Conservation (phyloP, 2,888 invertebrate genomes). For the Drosophila rubida region DNA sequence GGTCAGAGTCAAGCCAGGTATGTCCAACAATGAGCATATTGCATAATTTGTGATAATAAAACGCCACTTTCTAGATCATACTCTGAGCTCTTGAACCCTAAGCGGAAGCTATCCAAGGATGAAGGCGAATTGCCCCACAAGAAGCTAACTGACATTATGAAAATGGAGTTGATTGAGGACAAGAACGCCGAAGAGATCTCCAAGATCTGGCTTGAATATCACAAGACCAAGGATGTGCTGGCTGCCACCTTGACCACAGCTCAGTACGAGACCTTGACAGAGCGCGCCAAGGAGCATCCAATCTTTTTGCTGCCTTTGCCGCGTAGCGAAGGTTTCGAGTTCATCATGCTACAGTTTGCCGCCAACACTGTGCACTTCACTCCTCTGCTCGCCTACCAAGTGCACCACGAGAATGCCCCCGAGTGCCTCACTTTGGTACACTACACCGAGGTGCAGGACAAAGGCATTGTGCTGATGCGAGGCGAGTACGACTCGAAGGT, state of each 20-base stretch:
- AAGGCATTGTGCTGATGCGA: slow-evolving; percentile 92
- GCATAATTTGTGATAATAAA: too few relatives aligned
- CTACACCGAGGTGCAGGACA: slow-evolving; percentile 90
- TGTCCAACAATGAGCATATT: not conserved
- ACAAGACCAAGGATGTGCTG: slow-evolving; percentile 91
- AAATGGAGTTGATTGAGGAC: slow-evolving; percentile 90
- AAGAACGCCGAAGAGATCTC: slow-evolving; percentile 90
- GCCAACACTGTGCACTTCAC: slow-evolving; percentile 92
- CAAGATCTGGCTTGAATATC: slow-evolving; percentile 92
- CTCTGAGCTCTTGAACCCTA: slow-evolving; percentile 89
- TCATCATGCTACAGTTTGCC: slow-evolving; percentile 91
- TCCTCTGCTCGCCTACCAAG: slow-evolving; percentile 93
- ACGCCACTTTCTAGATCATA: slow-evolving; percentile 85
- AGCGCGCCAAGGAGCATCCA: slow-evolving; percentile 87
- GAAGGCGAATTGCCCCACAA: slow-evolving; percentile 85
- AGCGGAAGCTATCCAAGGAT: slow-evolving; percentile 83
- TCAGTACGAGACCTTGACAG: slow-evolving; percentile 87
- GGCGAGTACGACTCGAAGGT: slow-evolving; percentile 94
- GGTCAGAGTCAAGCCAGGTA: slow-evolving; percentile 80
- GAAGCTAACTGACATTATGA: slow-evolving; percentile 90
- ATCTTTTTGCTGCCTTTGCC: slow-evolving; percentile 93
- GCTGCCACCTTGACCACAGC: slow-evolving; percentile 89
- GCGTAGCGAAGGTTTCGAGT: slow-evolving; percentile 93
- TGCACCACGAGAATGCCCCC: slow-evolving; percentile 94
- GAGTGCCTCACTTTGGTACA: slow-evolving; percentile 93